These are phyloP conservation scores for Tribolium madens DNA, from an alignment of 1,140 invertebrate genomes.

Conservation along the genomic window DNA sequence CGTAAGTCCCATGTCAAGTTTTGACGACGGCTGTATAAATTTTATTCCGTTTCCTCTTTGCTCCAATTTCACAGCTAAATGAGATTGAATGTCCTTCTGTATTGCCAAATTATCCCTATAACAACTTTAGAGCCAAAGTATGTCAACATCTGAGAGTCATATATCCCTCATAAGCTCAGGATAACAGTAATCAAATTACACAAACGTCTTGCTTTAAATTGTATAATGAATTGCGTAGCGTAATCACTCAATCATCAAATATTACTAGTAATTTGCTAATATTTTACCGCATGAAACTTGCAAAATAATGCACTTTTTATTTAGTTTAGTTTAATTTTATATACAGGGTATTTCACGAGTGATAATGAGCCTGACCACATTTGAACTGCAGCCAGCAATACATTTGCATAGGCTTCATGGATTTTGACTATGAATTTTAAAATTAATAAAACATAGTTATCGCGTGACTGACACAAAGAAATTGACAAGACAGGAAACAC, in stretches of 20 bases:
- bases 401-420: no score
- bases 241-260: neutral
- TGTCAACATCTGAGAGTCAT: conserved; percentile 23
- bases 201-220: conserved; percentile 23
- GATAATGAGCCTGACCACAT: no score
- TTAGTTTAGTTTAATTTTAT: no score
- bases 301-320: no score
- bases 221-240: conserved; percentile 1
- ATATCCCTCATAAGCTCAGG: conserved; percentile 33
- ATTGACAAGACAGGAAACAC: no score
- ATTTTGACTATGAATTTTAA: no score
- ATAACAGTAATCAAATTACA: conserved; percentile 36
- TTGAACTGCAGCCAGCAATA: no score
- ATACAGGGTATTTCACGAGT: no score
- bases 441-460: no score
- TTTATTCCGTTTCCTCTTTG: conserved; percentile 27
- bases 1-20: conserved; percentile 36
- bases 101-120: conserved; percentile 38
- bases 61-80: conserved; percentile 36
- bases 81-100: conserved; percentile 35
- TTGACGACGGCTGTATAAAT: conserved; percentile 37
- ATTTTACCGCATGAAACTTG: no score
- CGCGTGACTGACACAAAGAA: no score
- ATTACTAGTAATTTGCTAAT: neutral
- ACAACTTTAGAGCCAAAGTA: conserved; percentile 20